Evolutionary conservation across 2,888 invertebrate species (phyloP), one percentile per base, ranked within the genome.

Genomic region (Nomada flava): DNA sequence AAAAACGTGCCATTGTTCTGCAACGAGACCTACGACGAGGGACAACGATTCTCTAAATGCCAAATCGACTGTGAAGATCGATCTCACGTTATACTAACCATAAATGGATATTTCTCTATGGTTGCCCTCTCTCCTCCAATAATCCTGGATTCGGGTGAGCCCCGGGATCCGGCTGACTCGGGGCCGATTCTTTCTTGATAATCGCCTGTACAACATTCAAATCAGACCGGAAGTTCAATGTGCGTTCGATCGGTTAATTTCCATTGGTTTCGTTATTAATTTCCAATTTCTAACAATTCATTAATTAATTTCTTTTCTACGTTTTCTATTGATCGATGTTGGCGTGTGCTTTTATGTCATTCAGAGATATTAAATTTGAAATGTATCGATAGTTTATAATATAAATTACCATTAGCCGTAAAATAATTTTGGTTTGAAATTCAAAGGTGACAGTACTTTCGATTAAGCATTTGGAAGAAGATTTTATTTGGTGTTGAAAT

Each of bases 101-200:
- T 72, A 80, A 92, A 93, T 74, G 93, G 93, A 80, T 89, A 91
- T 71, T 91, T 83, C 71, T 86, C 83, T 64, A 93, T 92, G 59
- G 78, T 63, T 2, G 90, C 90, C 29, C 76, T 64, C 29, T 75
- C 82, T 15, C 93, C 92, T 11, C 92, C 92, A n/a, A 93, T 91
- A 77, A 94, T 92, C 76, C 87, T 90, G 26, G 73, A 68, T 72
- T 60, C 77, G 18, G 59, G 36, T 42, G 63, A 62, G 29, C 26
- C 52, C 23, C 18, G 55, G 52, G 26, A 44, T 78, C 74, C 23
- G 29, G 70, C 67, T 75, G 80, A 44, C 64, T 81, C 55, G 20
- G 36, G 60, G 55, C 15, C 52, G 63, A 77, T 77, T 74, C 73
- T 80, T 86, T 75, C 73, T 55, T 67, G 73, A 87, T 85, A 83